Evolutionary conservation across 2,113 vertebrate species (phyloP), one percentile per base, ranked within the genome.

Genomic region (Ceyx melanurus): DNA sequence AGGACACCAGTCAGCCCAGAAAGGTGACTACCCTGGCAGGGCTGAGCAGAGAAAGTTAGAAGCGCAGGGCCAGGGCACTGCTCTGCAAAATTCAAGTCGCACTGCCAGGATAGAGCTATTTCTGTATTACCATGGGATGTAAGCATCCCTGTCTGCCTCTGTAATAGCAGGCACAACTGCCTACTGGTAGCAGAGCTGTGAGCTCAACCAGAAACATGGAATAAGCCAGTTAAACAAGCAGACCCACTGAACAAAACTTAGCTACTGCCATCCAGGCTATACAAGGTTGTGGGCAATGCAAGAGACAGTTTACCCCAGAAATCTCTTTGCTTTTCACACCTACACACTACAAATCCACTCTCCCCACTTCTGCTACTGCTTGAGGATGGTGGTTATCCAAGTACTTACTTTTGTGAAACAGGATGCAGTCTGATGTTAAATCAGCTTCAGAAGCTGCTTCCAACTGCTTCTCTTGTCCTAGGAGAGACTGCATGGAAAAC

Each of bases 221-320:
- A 89, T 7, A 42, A 48, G 17, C 11, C 10, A 2, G 5, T 9
- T 12, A 50, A 72, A 65, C 35, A 42, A 71, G 77, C 21, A 1
- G 66, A 35, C 8, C 16, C 37, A 5, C 29, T 1, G 3, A 61
- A 68, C 8, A 42, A 60, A 80, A 40, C 21, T 5, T 23, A 17
- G 48, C 26, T 13, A 26, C 50, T 16, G 9, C 1, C 1, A 1
- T 20, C 13, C 5, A 6, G 20, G 50, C 25, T 43, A 4, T 9
- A 4, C 2, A 1, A 0, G 26, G 15, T 53, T 67, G 35, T 1
- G 5, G 37, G 17, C 28, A 67, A 29, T 0, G 3, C 1, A 60
- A 60, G 15, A 64, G 10, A 33, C 78, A 51, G n/a, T 5, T 75
- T 25, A 14, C 4, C 56, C 28, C 6, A 42, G 28, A 89, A 21